Conservation (phyloP, 2,113 vertebrate species). For the Atherinomorus stipes region DNA sequence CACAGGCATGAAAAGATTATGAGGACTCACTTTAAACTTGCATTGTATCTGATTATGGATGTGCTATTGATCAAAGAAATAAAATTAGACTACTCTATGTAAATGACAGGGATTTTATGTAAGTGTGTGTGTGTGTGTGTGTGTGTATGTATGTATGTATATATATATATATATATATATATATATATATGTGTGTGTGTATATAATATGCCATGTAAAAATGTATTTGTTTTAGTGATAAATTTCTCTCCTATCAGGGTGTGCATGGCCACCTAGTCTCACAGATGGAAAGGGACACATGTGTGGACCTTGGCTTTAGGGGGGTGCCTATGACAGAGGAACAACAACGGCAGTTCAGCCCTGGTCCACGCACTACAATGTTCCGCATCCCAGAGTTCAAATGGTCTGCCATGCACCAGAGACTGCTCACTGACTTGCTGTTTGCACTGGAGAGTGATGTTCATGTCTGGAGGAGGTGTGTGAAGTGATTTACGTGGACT, state of each 20-base stretch:
- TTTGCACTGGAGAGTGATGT: conserved; percentile 98
- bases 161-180: too few species aligned
- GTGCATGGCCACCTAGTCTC: conserved; percentile 86
- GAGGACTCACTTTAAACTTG: conserved; percentile 1
- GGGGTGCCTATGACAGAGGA: conserved; percentile 94
- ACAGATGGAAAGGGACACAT: conserved; percentile 90
- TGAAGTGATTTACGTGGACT: conserved; percentile 21
- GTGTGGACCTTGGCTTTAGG: conserved; percentile 92
- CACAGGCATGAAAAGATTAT: conserved; percentile 1
- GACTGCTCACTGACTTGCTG: conserved; percentile 94
- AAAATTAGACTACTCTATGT: neutral
- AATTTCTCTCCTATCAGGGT: conserved; percentile 78
- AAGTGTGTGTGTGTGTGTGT: neutral
- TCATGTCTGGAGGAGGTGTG: conserved; percentile 97
- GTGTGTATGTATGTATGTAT: too few species aligned
- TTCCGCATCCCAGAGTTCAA: conserved; percentile 99
- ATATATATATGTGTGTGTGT: neutral
- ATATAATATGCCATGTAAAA: neutral
- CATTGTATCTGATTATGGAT: conserved; percentile 21
- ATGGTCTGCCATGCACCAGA: conserved; percentile 98
- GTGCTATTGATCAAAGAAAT: conserved; percentile 12
- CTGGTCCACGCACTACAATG: conserved; percentile 97
- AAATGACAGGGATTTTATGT: too few species aligned
- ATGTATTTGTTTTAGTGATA: conserved; percentile 15
- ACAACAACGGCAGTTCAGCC: conserved; percentile 94